A percentile compares a stretch with the other conserved stretches of the same genome.
Evolutionary conservation across 1,140 invertebrate genomes (phyloP).

Genomic region (Luehdorfia chinensis): DNA sequence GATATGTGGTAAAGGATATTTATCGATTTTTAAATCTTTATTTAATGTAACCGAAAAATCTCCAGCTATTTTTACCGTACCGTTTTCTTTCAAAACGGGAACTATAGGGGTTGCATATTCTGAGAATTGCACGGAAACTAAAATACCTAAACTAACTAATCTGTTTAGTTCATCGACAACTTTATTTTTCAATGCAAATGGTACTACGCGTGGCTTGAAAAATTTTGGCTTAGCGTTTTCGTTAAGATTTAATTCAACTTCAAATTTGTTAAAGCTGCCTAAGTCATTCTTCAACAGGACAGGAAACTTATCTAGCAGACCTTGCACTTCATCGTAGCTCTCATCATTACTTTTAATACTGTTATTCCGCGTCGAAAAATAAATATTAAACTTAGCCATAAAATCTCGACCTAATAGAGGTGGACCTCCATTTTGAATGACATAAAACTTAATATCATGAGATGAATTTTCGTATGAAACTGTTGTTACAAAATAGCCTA

Average conservation of each 20-base stretch:
- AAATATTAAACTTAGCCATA: slow-evolving; percentile 27
- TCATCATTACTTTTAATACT: not conserved
- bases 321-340: not conserved
- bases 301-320: slow-evolving; percentile 19
- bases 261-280: slow-evolving; percentile 34
- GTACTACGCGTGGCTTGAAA: slow-evolving; percentile 37
- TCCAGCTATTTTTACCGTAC: slow-evolving; percentile 28
- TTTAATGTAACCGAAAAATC: slow-evolving; percentile 34
- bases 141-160: too few species aligned
- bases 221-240: slow-evolving; percentile 25
- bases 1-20: slow-evolving; percentile 30
- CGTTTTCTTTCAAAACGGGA: slow-evolving; percentile 28
- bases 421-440: too few species aligned
- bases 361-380: slow-evolving; percentile 17
- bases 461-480: too few species aligned
- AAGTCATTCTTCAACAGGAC: slow-evolving; percentile 28
- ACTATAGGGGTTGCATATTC: slow-evolving; percentile 35
- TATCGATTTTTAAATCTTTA: too few species aligned
- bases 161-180: slow-evolving; percentile 25
- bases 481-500: too few species aligned
- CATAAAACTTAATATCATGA: too few species aligned
- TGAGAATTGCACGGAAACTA: slow-evolving; percentile 24
- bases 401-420: too few species aligned
- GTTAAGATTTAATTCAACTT: slow-evolving; percentile 29
- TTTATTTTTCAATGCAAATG: slow-evolving; percentile 19